A percentile compares a stretch with the other conserved stretches of the same genome.
These are phyloP conservation scores for Geococcyx californianus DNA, from an alignment of 2,113 vertebrate species.

Conservation along the genomic window DNA sequence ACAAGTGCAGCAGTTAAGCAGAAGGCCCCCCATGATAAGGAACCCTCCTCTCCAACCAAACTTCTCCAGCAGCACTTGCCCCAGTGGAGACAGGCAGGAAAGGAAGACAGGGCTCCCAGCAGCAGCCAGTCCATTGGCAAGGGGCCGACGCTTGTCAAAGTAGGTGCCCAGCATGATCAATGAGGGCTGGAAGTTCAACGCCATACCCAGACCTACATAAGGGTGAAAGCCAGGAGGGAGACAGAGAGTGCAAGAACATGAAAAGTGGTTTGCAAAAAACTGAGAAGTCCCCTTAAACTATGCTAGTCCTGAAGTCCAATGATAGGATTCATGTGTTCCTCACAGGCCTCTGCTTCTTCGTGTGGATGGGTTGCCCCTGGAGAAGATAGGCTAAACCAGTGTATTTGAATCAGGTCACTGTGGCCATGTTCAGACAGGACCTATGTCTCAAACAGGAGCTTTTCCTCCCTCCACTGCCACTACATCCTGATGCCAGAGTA, in stretches of 20 bases:
- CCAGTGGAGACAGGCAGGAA: constrained; percentile 77
- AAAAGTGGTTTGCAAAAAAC: not conserved
- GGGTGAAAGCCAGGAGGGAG: not conserved
- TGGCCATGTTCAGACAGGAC: not conserved
- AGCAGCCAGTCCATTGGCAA: constrained; percentile 81
- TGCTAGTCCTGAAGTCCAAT: not conserved
- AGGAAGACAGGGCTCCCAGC: constrained; percentile 83
- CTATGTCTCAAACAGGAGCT: not conserved
- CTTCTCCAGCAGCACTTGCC: constrained; percentile 77
- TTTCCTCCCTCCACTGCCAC: not conserved
- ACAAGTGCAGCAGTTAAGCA: constrained; percentile 82
- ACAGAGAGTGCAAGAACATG: not conserved
- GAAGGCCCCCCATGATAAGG: constrained; percentile 81
- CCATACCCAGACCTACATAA: constrained; percentile 76
- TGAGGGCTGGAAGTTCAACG: constrained; percentile 81
- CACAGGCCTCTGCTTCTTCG: not conserved
- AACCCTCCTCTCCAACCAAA: constrained; percentile 83
- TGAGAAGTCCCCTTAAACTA: not conserved
- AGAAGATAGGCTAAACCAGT: not conserved
- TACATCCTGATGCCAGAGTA: not conserved
- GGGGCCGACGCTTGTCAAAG: constrained; percentile 79
- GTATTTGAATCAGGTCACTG: not conserved
- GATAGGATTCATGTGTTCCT: not conserved
- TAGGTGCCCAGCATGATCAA: constrained; percentile 82
- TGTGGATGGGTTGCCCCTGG: not conserved